Evolutionary conservation across 1,140 invertebrate species (phyloP).

Genomic region (Calliphora vicina): DNA sequence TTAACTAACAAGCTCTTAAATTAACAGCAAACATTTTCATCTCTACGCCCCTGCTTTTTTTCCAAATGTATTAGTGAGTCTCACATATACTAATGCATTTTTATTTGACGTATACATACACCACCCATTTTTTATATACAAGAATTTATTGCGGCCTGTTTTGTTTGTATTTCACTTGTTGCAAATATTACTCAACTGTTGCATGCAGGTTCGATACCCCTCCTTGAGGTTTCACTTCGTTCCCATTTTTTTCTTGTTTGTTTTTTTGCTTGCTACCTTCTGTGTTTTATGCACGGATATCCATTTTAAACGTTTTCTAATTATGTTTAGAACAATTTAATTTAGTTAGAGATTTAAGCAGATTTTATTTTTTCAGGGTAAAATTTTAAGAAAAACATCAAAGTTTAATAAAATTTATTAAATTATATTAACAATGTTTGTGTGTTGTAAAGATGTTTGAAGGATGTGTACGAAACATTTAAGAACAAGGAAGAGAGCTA

Average conservation of each 20-base stretch:
- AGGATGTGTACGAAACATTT: no score
- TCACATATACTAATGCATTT: not conserved
- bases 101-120: not conserved
- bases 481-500: no score
- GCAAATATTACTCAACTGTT: slow-evolving; percentile 20
- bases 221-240: not conserved
- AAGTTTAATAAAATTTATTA: not conserved
- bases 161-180: not conserved
- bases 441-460: no score
- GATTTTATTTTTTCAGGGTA: not conserved
- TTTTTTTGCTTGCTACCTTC: not conserved
- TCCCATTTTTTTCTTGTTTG: not conserved
- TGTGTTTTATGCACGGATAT: not conserved
- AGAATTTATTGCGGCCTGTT: not conserved
- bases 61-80: not conserved
- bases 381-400: not conserved
- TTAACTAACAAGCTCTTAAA: no score
- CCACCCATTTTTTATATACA: not conserved
- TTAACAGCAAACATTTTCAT: no score
- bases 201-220: slow-evolving; percentile 22
- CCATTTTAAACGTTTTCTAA: slow-evolving; percentile 32
- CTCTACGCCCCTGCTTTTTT: not conserved
- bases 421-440: no score
- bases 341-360: slow-evolving; percentile 27
- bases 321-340: slow-evolving; percentile 28